A percentile compares a stretch with the other conserved stretches of the same genome.
Evolutionary conservation across 1,140 invertebrate genomes (phyloP).

Genomic region (Pogonomyrmex barbatus): DNA sequence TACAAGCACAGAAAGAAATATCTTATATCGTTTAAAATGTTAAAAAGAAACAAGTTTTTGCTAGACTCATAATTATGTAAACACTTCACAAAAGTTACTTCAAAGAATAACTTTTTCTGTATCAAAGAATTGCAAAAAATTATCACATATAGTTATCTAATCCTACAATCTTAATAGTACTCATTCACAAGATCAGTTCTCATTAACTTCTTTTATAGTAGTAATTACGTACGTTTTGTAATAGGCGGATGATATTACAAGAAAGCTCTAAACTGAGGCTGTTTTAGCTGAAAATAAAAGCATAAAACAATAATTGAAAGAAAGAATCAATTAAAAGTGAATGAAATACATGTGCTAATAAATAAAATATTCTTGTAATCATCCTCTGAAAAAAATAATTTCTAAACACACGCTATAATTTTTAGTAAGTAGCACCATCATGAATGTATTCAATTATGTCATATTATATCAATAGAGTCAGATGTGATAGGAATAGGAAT

Average conservation of each 20-base stretch:
- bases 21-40: neutral
- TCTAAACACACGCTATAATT: conserved; percentile 8
- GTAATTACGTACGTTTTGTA: conserved; percentile 27
- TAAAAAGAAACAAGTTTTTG: neutral
- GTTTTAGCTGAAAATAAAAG: conserved; percentile 65
- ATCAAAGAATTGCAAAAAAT: conserved; percentile 27
- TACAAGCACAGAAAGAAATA: neutral
- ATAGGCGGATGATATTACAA: conserved; percentile 47
- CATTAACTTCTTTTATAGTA: conserved; percentile 39
- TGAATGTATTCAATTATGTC: conserved; percentile 4
- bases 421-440: conserved; percentile 14
- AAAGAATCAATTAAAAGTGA: neutral
- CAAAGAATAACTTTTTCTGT: neutral
- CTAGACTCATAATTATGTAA: neutral
- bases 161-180: conserved; percentile 15
- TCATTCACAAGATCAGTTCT: conserved; percentile 26
- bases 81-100: conserved; percentile 18
- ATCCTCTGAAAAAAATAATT: conserved; percentile 1
- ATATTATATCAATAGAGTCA: conserved; percentile 7
- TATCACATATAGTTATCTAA: conserved; percentile 34
- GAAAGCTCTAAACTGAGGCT: conserved; percentile 51
- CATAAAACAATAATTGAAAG: conserved; percentile 41
- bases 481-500: conserved; percentile 1
- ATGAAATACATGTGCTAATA: conserved; percentile 11
- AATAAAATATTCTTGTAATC: conserved; percentile 23